phyloP scores from a whole-genome alignment of 2,797 vertebrate species.

The Sebastes nivosus region DNA sequence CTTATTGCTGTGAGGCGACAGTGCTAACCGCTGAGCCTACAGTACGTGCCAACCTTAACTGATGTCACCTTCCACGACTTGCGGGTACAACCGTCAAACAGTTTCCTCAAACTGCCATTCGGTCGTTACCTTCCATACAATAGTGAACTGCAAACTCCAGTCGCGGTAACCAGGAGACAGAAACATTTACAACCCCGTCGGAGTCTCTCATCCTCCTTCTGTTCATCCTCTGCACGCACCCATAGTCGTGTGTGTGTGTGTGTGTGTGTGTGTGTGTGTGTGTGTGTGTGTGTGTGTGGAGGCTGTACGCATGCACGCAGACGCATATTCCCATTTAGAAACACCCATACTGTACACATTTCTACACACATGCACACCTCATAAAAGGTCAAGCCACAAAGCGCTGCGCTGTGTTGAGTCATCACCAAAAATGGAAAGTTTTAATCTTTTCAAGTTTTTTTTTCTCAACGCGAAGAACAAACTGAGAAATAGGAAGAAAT shows the following conservation, averaged over 20 bases:
- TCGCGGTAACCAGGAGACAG: constrained; percentile 44
- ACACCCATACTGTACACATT: constrained; percentile 43
- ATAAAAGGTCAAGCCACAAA: constrained; percentile 70
- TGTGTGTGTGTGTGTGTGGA: not conserved
- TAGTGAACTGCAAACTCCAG: not conserved
- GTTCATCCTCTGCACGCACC: constrained; percentile 21
- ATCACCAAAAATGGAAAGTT: constrained; percentile 76
- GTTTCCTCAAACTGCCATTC: constrained; percentile 24
- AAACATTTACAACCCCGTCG: constrained; percentile 27
- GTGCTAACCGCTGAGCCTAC: constrained; percentile 8
- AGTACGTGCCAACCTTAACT: constrained; percentile 13
- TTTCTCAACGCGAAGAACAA: constrained; percentile 54
- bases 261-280: not conserved
- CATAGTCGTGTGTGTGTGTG: not conserved
- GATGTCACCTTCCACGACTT: constrained; percentile 37
- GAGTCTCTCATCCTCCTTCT: constrained; percentile 26
- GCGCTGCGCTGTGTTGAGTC: constrained; percentile 64
- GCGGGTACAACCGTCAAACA: not conserved
- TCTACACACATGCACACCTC: constrained; percentile 48
- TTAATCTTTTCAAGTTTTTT: constrained; percentile 54
- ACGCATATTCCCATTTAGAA: constrained; percentile 23
- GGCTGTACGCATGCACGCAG: not conserved
- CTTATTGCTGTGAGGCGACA: constrained; percentile 18
- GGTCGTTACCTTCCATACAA: not conserved
- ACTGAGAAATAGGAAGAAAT: constrained; percentile 67